These are phyloP conservation scores for Mystacornis crossleyi DNA, from an alignment of 2,113 vertebrate genomes.

Conservation along the genomic window DNA sequence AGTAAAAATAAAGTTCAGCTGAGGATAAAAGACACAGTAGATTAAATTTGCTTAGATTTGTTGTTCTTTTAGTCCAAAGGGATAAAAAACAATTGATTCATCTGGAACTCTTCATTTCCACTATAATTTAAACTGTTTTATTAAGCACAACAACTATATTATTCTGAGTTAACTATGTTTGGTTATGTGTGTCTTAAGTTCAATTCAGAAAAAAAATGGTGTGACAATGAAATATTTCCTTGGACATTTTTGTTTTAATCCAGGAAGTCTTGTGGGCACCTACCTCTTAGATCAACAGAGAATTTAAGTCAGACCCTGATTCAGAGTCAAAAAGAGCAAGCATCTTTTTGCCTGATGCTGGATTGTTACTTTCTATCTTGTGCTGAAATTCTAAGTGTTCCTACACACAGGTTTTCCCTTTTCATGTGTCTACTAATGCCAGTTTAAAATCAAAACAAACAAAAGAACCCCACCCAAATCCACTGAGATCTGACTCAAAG, in stretches of 20 bases:
- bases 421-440: background rate
- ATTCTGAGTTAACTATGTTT: background rate
- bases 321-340: background rate
- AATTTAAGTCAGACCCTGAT: background rate
- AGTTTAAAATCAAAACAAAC: background rate
- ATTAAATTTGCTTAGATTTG: background rate
- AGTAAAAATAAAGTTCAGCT: background rate
- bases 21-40: background rate
- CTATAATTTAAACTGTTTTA: background rate
- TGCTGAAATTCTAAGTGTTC: background rate
- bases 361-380: background rate
- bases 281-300: background rate
- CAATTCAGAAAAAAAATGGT: background rate
- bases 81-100: background rate
- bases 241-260: background rate
- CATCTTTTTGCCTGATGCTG: background rate
- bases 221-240: background rate
- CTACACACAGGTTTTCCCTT: background rate
- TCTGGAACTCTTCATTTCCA: background rate
- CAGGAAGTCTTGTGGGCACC: background rate
- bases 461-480: background rate
- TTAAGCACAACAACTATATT: background rate
- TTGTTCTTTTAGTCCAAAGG: background rate
- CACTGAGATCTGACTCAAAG: background rate
- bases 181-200: background rate